A percentile compares a stretch with the other conserved stretches of the same genome.
These are phyloP conservation scores for Galeopsomyia nigrocyanea DNA, from an alignment of 2,888 invertebrate species.

Conservation along the genomic window DNA sequence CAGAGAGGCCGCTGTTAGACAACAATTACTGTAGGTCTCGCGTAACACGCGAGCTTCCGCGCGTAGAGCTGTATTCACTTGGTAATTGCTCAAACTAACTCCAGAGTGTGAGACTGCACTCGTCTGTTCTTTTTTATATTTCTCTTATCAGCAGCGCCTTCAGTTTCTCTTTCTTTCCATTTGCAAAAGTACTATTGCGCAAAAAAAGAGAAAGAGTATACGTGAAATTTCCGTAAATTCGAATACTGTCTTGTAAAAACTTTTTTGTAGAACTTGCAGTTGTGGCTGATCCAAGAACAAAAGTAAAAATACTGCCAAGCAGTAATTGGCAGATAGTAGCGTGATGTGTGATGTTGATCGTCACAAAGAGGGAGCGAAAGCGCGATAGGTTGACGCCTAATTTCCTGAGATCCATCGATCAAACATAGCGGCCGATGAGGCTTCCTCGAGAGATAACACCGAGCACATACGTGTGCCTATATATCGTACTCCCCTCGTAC, in stretches of 20 bases:
- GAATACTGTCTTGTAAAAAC: too few relatives aligned
- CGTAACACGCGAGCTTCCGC: slow-evolving; percentile 52
- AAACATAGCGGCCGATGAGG: slow-evolving; percentile 60
- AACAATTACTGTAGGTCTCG: slow-evolving; percentile 48
- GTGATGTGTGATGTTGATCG: slow-evolving; percentile 62
- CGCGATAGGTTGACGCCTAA: slow-evolving; percentile 68
- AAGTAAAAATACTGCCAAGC: slow-evolving; percentile 24
- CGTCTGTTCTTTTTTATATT: slow-evolving; percentile 32
- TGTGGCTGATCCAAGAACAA: too few relatives aligned
- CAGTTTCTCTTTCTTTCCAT: neutral
- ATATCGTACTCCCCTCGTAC: neutral
- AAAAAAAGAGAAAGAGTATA: too few relatives aligned
- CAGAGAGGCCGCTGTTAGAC: slow-evolving; percentile 49
- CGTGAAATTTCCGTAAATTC: too few relatives aligned
- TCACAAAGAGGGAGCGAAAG: slow-evolving; percentile 52
- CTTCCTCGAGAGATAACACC: slow-evolving; percentile 49
- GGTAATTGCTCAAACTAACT: slow-evolving; percentile 48
- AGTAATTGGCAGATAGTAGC: slow-evolving; percentile 64
- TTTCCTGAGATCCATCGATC: slow-evolving; percentile 69
- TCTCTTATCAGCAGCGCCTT: too few relatives aligned
- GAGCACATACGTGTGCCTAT: slow-evolving; percentile 5
- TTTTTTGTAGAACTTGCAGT: too few relatives aligned
- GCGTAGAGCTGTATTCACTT: slow-evolving; percentile 39
- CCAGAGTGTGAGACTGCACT: slow-evolving; percentile 10
- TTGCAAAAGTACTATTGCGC: too few relatives aligned